These are phyloP conservation scores for Morbakka virulenta DNA, from an alignment of 30 jellyfish, hydroid and myxozoan genomes.

Conservation along the genomic window DNA sequence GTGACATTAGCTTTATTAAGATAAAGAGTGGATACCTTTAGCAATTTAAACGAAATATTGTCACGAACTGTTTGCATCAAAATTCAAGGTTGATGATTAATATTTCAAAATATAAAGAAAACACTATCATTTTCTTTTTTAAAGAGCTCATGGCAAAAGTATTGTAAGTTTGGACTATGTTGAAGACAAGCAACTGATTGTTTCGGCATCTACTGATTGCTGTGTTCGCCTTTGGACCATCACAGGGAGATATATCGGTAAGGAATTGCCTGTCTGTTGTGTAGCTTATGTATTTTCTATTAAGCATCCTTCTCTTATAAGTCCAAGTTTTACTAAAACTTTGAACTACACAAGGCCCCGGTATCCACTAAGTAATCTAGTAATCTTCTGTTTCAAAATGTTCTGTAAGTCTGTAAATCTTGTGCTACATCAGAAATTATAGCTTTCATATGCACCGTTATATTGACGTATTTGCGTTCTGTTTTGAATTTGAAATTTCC, in stretches of 20 bases:
- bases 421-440: too few relatives aligned
- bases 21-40: too few relatives aligned
- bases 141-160: conserved; percentile 78
- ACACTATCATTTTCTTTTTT: background rate
- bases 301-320: too few relatives aligned
- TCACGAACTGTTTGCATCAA: too few relatives aligned
- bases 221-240: conserved; percentile 87
- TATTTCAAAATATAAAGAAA: background rate
- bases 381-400: too few relatives aligned
- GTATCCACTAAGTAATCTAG: too few relatives aligned
- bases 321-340: background rate
- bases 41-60: too few relatives aligned
- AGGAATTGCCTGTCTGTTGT: background rate
- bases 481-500: too few relatives aligned
- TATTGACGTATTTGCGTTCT: too few relatives aligned
- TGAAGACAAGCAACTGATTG: conserved; percentile 57
- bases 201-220: conserved; percentile 90
- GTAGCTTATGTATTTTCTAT: background rate
- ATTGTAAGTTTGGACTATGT: conserved; percentile 76
- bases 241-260: conserved; percentile 73
- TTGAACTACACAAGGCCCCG: background rate
- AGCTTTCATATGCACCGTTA: too few relatives aligned
- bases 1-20: too few relatives aligned
- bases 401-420: too few relatives aligned
- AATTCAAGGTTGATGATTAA: background rate